Conservation (phyloP, 2,888 invertebrate genomes). For the Lasioglossum villosulum region DNA sequence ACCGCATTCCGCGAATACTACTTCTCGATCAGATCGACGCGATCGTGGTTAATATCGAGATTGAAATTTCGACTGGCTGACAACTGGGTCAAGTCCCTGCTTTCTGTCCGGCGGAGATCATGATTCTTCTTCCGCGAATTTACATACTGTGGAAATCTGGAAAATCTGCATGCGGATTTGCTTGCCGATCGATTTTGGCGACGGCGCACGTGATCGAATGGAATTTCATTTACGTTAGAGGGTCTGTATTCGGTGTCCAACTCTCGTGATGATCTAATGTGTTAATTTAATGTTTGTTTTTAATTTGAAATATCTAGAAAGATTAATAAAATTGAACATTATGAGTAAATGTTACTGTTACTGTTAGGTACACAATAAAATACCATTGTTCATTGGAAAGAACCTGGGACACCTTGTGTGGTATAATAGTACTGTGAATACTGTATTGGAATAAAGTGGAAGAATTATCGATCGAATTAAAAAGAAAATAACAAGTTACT, state of each 20-base stretch:
- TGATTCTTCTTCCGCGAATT: conserved; percentile 30
- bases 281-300: no score
- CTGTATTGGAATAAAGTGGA: background rate
- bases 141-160: conserved; percentile 43
- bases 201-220: background rate
- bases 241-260: no score
- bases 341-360: no score
- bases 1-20: conserved; percentile 49
- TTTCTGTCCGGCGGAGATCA: conserved; percentile 19
- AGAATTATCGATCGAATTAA: background rate
- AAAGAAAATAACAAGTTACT: background rate
- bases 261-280: no score
- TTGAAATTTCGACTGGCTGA: conserved; percentile 63
- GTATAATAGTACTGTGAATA: background rate
- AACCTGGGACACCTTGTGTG: no score
- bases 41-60: conserved; percentile 58
- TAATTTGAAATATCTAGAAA: no score
- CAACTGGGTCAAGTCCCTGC: conserved; percentile 74
- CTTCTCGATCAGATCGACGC: conserved; percentile 42
- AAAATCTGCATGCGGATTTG: conserved; percentile 29
- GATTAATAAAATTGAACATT: no score
- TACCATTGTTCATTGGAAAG: background rate
- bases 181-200: conserved; percentile 15
- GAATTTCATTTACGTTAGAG: background rate
- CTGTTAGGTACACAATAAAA: no score